phyloP scores from a whole-genome alignment of 2,888 invertebrate genomes.

The Boloria selene region DNA sequence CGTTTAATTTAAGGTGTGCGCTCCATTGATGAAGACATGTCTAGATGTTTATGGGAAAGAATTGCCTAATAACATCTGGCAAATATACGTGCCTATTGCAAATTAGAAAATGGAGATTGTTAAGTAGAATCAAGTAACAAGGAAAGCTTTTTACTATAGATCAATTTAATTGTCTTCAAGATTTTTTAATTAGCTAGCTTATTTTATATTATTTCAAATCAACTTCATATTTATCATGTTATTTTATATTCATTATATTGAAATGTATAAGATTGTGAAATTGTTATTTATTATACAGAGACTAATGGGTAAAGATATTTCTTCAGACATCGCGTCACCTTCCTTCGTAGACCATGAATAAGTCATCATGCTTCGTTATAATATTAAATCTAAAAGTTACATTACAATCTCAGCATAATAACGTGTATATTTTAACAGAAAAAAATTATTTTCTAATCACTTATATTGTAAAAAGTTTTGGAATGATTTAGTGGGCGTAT shows the following conservation, averaged over 20 bases:
- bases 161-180: neutral
- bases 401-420: conserved; percentile 46
- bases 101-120: conserved; percentile 21
- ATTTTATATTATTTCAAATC: neutral
- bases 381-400: conserved; percentile 67
- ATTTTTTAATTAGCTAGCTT: neutral
- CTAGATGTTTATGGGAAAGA: conserved; percentile 71
- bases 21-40: conserved; percentile 67
- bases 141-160: too few species aligned
- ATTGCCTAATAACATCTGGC: conserved; percentile 68
- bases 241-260: conserved; percentile 11
- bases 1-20: conserved; percentile 59
- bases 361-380: conserved; percentile 76
- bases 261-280: conserved; percentile 19
- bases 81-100: conserved; percentile 64
- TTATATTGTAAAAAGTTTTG: conserved; percentile 1
- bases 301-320: conserved; percentile 53
- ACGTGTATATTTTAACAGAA: conserved; percentile 5
- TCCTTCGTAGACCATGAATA: conserved; percentile 66
- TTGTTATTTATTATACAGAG: conserved; percentile 67
- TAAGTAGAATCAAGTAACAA: too few species aligned
- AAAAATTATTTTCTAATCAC: neutral
- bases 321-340: conserved; percentile 68
- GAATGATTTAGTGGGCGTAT: too few species aligned
- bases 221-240: conserved; percentile 6